phyloP scores from a whole-genome alignment of 2,888 invertebrate genomes.

The Andrena flavipes region DNA sequence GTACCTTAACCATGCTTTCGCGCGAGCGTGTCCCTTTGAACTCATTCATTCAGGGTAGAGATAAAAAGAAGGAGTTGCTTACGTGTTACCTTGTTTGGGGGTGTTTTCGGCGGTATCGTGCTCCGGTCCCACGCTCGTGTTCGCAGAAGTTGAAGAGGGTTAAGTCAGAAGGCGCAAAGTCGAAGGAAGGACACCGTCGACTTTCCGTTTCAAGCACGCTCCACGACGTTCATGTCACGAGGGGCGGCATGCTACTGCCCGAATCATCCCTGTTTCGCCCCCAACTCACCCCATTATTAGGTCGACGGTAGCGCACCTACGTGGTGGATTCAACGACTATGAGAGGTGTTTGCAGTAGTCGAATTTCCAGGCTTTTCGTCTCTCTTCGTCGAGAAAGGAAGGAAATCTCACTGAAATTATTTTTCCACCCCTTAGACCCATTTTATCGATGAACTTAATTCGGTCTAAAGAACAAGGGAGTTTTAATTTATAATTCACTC shows the following conservation, averaged over 20 bases:
- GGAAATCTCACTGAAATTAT: background rate
- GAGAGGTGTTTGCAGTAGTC: constrained; percentile 31
- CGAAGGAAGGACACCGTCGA: constrained; percentile 2
- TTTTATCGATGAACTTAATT: background rate
- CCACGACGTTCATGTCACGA: constrained; percentile 74
- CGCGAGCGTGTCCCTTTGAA: background rate
- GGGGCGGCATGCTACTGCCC: constrained; percentile 81
- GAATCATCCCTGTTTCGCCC: constrained; percentile 73
- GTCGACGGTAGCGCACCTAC: constrained; percentile 82
- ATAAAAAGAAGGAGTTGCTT: background rate
- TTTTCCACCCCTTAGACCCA: background rate
- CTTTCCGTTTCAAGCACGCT: constrained; percentile 17
- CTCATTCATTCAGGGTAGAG: background rate
- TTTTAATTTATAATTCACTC: constrained; percentile 27
- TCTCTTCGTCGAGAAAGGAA: background rate
- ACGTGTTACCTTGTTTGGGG: background rate
- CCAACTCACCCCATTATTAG: constrained; percentile 69
- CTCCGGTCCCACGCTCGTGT: background rate
- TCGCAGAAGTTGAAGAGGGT: background rate
- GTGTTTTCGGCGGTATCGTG: background rate
- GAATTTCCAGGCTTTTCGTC: constrained; percentile 21
- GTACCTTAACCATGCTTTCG: background rate
- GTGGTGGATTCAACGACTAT: constrained; percentile 78
- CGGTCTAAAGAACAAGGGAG: background rate
- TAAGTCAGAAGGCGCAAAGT: background rate